Conservation (phyloP, 1,140 invertebrate species). For the Rhyacophila brunnea region DNA sequence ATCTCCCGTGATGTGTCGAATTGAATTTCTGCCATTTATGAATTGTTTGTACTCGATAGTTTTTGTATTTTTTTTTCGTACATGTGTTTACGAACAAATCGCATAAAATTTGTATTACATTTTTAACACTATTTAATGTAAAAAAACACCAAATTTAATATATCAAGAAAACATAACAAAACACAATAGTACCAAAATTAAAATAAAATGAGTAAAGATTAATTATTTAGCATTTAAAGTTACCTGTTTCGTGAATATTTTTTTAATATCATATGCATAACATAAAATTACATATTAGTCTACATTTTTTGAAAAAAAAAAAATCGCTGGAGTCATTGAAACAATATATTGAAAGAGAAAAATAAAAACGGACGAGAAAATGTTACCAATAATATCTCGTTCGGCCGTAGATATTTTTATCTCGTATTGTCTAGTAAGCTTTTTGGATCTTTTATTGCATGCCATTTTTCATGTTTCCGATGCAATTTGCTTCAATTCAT, state of each 20-base stretch:
- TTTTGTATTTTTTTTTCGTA: too few relatives aligned
- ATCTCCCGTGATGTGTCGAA: too few relatives aligned
- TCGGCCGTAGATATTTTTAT: neutral
- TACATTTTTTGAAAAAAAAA: neutral
- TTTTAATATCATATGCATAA: slow-evolving; percentile 1
- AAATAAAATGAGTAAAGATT: neutral
- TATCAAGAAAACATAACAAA: too few relatives aligned
- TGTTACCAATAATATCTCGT: too few relatives aligned
- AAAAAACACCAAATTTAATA: too few relatives aligned
- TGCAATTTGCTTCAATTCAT: slow-evolving; percentile 35
- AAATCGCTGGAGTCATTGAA: neutral
- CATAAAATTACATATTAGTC: neutral
- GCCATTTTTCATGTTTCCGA: slow-evolving; percentile 34
- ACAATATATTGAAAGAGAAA: neutral
- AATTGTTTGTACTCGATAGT: too few relatives aligned
- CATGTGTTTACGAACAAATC: too few relatives aligned
- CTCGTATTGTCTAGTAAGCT: slow-evolving; percentile 25
- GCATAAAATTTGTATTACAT: too few relatives aligned
- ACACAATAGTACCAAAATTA: too few relatives aligned
- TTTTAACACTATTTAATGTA: too few relatives aligned
- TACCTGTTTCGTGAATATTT: too few relatives aligned
- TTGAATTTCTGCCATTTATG: too few relatives aligned
- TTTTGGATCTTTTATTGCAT: slow-evolving; percentile 28
- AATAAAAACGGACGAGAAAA: neutral
- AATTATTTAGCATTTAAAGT: neutral